Conservation (phyloP, 2,797 vertebrate genomes). For the Meriones psammophilus region DNA sequence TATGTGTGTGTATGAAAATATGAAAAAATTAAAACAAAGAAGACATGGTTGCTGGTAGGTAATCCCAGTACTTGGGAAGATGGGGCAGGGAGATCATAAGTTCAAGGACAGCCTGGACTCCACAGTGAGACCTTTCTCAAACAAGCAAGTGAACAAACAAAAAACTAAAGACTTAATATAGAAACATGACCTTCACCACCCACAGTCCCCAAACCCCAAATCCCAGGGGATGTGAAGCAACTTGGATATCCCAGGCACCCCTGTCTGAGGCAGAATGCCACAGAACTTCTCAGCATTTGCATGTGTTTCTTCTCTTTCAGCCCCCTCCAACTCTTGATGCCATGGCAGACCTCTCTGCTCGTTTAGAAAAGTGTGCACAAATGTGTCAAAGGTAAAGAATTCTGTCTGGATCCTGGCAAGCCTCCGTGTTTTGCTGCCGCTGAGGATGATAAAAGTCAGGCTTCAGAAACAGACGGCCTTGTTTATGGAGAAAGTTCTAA, state of each 20-base stretch:
- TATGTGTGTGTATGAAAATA: not conserved
- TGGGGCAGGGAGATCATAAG: not conserved
- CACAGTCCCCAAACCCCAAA: not conserved
- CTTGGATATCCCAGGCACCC: rapidly evolving
- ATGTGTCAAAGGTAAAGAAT: not conserved
- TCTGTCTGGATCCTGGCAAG: not conserved
- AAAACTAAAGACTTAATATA: not conserved
- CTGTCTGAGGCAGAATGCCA: rapidly evolving
- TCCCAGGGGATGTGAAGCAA: rapidly evolving
- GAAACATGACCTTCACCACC: not conserved
- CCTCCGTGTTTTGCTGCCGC: not conserved
- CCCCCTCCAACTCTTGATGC: not conserved
- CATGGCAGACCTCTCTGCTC: not conserved
- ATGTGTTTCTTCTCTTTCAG: not conserved
- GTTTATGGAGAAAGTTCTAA: slow-evolving; percentile 2
- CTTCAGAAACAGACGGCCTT: slow-evolving; percentile 43
- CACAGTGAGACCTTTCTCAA: not conserved
- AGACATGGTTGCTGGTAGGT: not conserved
- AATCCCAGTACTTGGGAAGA: not conserved
- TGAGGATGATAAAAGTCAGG: slow-evolving; percentile 38
- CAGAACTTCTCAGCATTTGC: not conserved
- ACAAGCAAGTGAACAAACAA: not conserved
- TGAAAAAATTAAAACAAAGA: not conserved
- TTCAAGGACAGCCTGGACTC: not conserved
- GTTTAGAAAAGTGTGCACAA: not conserved